Base-by-base conservation (phyloP, 2,797 vertebrate species). In the Rhyacichthys aspro region DNA sequence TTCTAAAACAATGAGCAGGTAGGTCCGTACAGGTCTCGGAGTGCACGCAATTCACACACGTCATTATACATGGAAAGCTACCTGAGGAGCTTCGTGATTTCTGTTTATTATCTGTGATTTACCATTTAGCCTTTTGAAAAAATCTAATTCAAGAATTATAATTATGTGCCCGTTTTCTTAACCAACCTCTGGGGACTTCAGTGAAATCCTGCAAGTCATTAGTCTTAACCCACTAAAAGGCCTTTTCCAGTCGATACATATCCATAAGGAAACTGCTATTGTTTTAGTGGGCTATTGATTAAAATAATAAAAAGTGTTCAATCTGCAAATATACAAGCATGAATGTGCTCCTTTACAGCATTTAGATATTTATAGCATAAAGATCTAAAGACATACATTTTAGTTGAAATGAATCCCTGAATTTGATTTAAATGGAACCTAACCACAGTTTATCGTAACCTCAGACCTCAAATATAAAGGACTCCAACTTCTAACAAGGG, bases 401-500 rank as follows among this genome's bases (percentile, higher is more conserved):
- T 16, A 46, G 5, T 43, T 16, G 1, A 46, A 7, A 38, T 1
- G 12, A 45, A 10, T 46, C 8, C 8, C 15, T 37, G 11, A 33
- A 49, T 39, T 19, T 4, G 6, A 19, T 52, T 8, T 33, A n/a
- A 43, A 67, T 59, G 3, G 52, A 74, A 59, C 1, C 41, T 1
- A n/a, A n/a, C 8, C 15, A 72, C 82, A 84, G 74, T 88, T 82
- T 79, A 72, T 23, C 33, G 43, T 61, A 44, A 60, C 45, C 38
- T 62, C 66, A 70, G 57, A 79, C 53, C 63, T 69, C 2, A n/a
- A 56, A 59, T 38, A 42, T 43, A 83, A 83, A 77, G 58, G 67
- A 55, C 59, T 67, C 46, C 46, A 83, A 83, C 84, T 83, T 82
- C 75, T 89, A 88, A 89, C 85, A 78, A 83, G 80, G 44, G 50